Evolutionary conservation across 2,888 invertebrate species (phyloP), one percentile per base, ranked within the genome.

Genomic region (Myopa testacea): DNA sequence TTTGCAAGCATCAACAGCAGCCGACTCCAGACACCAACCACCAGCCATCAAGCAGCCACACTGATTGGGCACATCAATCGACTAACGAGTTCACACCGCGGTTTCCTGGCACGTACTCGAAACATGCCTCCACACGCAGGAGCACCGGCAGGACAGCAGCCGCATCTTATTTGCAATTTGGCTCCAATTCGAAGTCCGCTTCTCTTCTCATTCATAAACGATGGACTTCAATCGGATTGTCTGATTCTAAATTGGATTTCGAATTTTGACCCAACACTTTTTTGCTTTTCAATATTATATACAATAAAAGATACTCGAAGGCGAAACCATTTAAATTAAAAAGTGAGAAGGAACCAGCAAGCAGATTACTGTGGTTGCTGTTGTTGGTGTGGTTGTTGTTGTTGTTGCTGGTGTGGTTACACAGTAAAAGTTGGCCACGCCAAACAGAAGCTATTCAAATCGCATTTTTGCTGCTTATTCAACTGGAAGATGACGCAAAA

Each of bases 11-110:
- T 74, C 74, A 74, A 52, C 65, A 37, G 10, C 69, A 69, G 34
- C 37, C 10, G 45, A 3, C 12, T 0, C 50, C 6, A 69, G n/a
- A 14, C 50, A 19, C 2, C 5, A 68, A 3, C 68, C 50, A 19
- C 2, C 5, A 68, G 19, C 68, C 45, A 45, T 26, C 45, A 69
- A 70, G 19, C 37, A 67, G 14, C n/a, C 16, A 12, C 26, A 55
- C 19, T 16, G 37, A 38, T 38, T 19, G 37, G 34, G 5, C 65
- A 14, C 38, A 67, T n/a, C 26, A 37, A 60, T 58, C 45, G 60
- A 58, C 75, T 82, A 82, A 81, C 83, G 81, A 82, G 81, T 82
- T 82, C 82, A 81, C 82, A 83, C 83, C 82, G 80, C 83, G 82
- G 81, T 81, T 81, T 83, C 83, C 82, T 82, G 82, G 81, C 83